Evolutionary conservation across 2,888 invertebrate species (phyloP).

Genomic region (Calliopum simillimum): DNA sequence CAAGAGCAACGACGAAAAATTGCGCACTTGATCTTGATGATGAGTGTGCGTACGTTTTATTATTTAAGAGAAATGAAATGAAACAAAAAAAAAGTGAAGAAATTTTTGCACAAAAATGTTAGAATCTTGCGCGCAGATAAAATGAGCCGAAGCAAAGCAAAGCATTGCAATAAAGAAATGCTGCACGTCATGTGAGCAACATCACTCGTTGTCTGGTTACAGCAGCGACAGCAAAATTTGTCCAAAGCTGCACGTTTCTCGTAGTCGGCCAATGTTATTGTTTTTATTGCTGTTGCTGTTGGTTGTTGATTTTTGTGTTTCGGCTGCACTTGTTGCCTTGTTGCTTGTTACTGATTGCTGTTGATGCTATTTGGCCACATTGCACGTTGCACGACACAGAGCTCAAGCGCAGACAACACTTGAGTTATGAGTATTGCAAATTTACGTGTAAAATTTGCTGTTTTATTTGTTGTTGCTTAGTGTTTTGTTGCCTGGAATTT

Average conservation of each 20-base stretch:
- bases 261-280: not conserved
- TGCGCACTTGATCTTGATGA: conserved; percentile 17
- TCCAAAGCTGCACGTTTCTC: conserved; percentile 15
- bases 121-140: conserved; percentile 49
- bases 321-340: too few relatives aligned
- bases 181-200: not conserved
- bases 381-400: conserved; percentile 1
- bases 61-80: not conserved
- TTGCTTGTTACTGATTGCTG: too few relatives aligned
- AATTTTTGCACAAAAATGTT: conserved; percentile 43
- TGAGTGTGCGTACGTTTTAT: conserved; percentile 25
- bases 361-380: too few relatives aligned
- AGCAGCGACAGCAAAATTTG: conserved; percentile 8
- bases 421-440: conserved; percentile 19
- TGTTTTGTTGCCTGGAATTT: not conserved
- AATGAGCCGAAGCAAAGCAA: not conserved
- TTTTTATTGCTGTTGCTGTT: conserved; percentile 14
- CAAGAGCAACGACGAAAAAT: conserved; percentile 11
- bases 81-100: too few relatives aligned
- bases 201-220: not conserved
- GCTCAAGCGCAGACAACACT: conserved; percentile 10
- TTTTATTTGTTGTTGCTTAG: too few relatives aligned
- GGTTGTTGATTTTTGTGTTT: not conserved
- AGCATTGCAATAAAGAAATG: not conserved
- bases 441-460: conserved; percentile 6